Base-by-base conservation (phyloP, 2,888 invertebrate genomes). In the Zaprionus lineosus region DNA sequence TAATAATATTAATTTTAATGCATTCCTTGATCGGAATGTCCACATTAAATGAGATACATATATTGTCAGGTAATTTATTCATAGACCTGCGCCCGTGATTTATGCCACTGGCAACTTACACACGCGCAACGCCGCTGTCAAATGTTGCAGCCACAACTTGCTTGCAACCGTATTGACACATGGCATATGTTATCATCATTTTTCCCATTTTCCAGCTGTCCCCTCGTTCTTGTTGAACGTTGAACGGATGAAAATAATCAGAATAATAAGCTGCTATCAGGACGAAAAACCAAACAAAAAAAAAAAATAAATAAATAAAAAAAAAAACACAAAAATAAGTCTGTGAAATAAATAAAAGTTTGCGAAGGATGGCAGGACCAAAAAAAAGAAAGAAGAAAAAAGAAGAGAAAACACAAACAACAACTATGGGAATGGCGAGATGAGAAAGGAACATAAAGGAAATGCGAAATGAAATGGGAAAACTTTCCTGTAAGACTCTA, bases 171-270 rank as follows among this genome's bases (percentile, higher is more conserved):
- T 19, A 31, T 14, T 60, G 60, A 37, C 60, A 71, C 43, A 21
- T 33, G 47, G 24, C 60, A 71, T 56, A 56, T 60, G 60, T 33
- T 53, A 19, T 26, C 3, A 31, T n/a, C 31, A 31, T 31, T 31
- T 31, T 31, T 11, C 9, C 29, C 3, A 29, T 28, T 59, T 50
- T 16, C 14, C 12, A 36, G 37, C n/a, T n/a, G n/a, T n/a, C n/a
- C n/a, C n/a, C 11, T 34, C 50, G 44, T 41, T 58, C 26, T 26
- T 37, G 21, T 16, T 44, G 50, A 59, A 34, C n/a, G n/a, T n/a
- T n/a, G n/a, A n/a, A n/a, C n/a, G n/a, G 67, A 63, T 65, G 81
- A 63, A 76, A 65, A 67, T 69, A 67, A 85, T 72, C 65, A 58
- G 66, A 67, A 69, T 79, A 85, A 83, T 67, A 63, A 65, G 65